Base-by-base conservation (phyloP, 2,797 vertebrate genomes). In the Oreonectes daqikongensis region DNA sequence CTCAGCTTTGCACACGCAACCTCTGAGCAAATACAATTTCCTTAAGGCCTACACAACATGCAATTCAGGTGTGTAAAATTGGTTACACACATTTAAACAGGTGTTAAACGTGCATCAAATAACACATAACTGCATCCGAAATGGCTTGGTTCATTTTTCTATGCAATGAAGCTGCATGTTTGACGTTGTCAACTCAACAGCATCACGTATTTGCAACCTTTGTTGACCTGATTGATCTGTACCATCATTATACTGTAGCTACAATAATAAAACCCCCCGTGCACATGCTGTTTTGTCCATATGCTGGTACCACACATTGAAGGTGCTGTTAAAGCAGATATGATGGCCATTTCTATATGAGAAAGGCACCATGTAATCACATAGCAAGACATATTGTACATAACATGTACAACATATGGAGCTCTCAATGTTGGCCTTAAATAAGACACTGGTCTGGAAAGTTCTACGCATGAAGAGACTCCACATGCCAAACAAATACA, bases 341-440 rank as follows among this genome's bases (percentile, higher is more conserved):
- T 78, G 44, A 61, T 30, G 14, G 30, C 75, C 57, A 14, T 61
- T 68, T 68, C 65, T 76, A 60, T 76, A 76, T 35, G 7, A 76
- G 28, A 68, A 60, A 60, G 6, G 28, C 55, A n/a, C 59, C 28
- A 18, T 61, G 30, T 69, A 77, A 69, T 77, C 65, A 69, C 44
- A 69, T 5, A 30, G 32, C 53, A 77, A 57, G 35, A 61, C 52
- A 24, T 52, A 77, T 52, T 68, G 64, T 68, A 75, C 52, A 32
- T 24, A n/a, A 52, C 66, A 69, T 69, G 5, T 12, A 15, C 14
- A 55, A 55, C 52, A 20, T 53, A 24, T 3, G 12, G 22, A 55
- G 24, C 53, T 30, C 28, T 30, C 28, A 30, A 4, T 53, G 3
- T 5, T 11, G n/a, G 50, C 18, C 44, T 17, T 18, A 46, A 52